phyloP scores from a whole-genome alignment of 2,797 vertebrate species.

The Enteromius trimaculatus region DNA sequence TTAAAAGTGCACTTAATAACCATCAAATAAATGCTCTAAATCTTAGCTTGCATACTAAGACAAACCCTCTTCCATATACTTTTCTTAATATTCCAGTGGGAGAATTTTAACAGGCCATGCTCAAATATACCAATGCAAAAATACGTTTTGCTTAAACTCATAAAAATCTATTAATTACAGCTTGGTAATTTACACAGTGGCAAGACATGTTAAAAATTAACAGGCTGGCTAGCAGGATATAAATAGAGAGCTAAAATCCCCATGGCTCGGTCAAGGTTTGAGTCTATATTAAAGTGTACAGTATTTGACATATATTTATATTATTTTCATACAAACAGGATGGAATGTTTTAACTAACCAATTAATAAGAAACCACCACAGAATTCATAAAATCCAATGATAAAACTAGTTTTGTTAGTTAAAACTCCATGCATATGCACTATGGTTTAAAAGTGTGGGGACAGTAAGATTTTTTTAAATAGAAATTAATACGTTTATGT shows the following conservation, averaged over 20 bases:
- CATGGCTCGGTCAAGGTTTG: no score
- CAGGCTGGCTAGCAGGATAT: background rate
- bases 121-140: background rate
- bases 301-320: background rate
- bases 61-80: background rate
- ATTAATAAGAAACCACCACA: background rate
- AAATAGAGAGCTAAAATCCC: background rate
- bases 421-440: background rate
- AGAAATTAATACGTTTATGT: background rate
- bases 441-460: background rate
- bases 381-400: background rate
- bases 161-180: background rate
- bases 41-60: no score
- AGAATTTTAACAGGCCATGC: background rate
- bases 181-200: background rate
- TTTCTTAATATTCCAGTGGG: no score
- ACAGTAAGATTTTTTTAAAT: background rate
- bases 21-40: no score
- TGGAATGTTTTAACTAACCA: background rate
- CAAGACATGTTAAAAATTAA: background rate
- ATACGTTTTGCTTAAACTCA: background rate
- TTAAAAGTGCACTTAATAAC: no score
- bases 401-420: background rate
- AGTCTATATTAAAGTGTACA: background rate
- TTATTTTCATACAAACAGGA: background rate